Evolutionary conservation across 2,888 invertebrate species (phyloP), one percentile per base, ranked within the genome.

Genomic region (Plusia festucae): DNA sequence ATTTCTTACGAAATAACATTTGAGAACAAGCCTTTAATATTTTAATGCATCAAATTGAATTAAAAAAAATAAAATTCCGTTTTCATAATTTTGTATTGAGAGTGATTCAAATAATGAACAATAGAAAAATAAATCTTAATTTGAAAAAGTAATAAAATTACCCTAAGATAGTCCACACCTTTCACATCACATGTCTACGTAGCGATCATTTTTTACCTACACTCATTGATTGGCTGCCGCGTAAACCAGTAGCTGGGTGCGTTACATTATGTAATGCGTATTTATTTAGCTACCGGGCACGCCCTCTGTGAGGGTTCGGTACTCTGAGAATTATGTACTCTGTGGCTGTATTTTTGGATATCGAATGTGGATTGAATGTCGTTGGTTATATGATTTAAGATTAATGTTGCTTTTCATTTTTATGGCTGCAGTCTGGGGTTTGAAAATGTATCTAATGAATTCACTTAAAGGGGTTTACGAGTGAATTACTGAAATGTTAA

Each of bases 161-260:
- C 9, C 13, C 7, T 27, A 20, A 55, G 54, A 60, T 53, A 44
- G 20, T 62, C 46, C 55, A 76, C 65, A 46, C 51, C 52, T 57
- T 70, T 53, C 55, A 34, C 18, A 53, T 53, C 55, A 30, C n/a
- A 53, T 61, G 22, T 40, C 8, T 58, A 60, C 55, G 54, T 15
- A 24, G 11, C 32, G 44, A 53, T 16, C 18, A 55, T 53, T 84
- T 88, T 86, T 83, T 85, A 82, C 82, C 73, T 78, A 75, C 78
- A 83, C 73, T 69, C 83, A 87, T 88, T 88, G 91, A 95, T 95
- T 95, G 95, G 95, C 79, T 83, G 84, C 82, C 83, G 94, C 93
- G 95, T 95, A 95, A 94, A 88, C 95, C 95, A 93, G 95, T 95
- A 95, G 95, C 94, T 75, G 81, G 68, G 82, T 78, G 79, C 82